These are phyloP conservation scores for Pitta sordida DNA, from an alignment of 2,113 vertebrate genomes.

Conservation along the genomic window DNA sequence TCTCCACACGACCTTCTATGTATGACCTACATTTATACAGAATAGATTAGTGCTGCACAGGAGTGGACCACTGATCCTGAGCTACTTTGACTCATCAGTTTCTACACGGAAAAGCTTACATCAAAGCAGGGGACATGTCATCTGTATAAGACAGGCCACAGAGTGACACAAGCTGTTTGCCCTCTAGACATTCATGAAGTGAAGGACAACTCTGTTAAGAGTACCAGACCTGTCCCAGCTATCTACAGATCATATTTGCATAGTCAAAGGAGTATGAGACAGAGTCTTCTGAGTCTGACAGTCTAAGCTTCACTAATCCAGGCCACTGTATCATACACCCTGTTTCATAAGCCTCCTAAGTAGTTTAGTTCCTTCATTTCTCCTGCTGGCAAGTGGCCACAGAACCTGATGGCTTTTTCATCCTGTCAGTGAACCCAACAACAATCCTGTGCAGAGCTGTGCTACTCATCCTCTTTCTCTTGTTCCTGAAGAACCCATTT, in stretches of 20 bases:
- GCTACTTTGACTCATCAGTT: neutral
- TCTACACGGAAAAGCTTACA: neutral
- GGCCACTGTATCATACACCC: neutral
- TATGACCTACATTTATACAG: neutral
- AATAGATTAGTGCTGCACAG: neutral
- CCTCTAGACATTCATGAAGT: neutral
- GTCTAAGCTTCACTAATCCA: neutral
- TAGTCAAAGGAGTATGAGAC: neutral
- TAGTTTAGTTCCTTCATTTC: neutral
- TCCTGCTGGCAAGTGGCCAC: neutral
- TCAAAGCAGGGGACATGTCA: neutral
- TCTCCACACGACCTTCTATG: neutral
- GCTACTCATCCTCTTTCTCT: neutral
- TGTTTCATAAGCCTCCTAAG: neutral
- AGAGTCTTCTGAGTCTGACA: neutral
- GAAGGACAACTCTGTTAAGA: neutral
- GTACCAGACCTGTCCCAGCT: neutral
- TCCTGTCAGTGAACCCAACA: neutral
- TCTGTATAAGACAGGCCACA: neutral
- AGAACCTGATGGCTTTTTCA: neutral
- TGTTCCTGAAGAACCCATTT: neutral
- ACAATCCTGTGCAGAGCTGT: neutral
- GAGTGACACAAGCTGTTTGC: neutral
- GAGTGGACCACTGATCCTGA: neutral
- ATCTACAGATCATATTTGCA: neutral